Evolutionary conservation across 2,888 invertebrate species (phyloP), one percentile per base, ranked within the genome.

Genomic region (Xanthia togata): DNA sequence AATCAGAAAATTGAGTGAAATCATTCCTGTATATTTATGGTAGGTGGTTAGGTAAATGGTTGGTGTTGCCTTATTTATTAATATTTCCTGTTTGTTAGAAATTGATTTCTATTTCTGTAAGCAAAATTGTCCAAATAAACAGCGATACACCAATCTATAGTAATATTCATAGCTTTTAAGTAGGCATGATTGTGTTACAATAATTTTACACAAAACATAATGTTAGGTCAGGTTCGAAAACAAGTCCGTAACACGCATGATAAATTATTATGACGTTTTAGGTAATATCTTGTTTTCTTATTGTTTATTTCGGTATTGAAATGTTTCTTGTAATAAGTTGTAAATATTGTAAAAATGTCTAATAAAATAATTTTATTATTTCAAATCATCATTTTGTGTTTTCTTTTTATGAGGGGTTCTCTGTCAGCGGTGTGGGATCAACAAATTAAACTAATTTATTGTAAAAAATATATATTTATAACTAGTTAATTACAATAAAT

Each of bases 391-490:
- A 67, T 44, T 60, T 81, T 72, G 70, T 31, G 20, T 57, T 73
- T 82, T 14, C 2, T 55, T 67, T n/a, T 44, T 6, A n/a, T 9
- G n/a, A 38, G 53, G 59, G 38, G n/a, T n/a, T 35, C 5, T 31
- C 2, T 12, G 6, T 23, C 20, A 23, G 41, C n/a, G 50, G 26
- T 23, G 17, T 55, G 44, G 62, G 50, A 73, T 57, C 11, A 87
- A 53, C 23, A 68, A 68, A 79, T 81, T 26, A 88, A 88, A 81
- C 80, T 4, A 73, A 23, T 20, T 47, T n/a, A 17, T 57, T 59
- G 59, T 87, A 89, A 88, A 88, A 89, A 88, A 73, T 78, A 82
- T 78, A 83, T 87, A 85, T 90, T 89, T 88, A 89, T 89, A 87
- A 77, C 69, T 83, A 88, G 87, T 88, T 73, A 83, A 83, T 79